A percentile compares a stretch with the other conserved stretches of the same genome.
phyloP scores from a whole-genome alignment of 2,113 vertebrate species.

The Cavia porcellus region DNA sequence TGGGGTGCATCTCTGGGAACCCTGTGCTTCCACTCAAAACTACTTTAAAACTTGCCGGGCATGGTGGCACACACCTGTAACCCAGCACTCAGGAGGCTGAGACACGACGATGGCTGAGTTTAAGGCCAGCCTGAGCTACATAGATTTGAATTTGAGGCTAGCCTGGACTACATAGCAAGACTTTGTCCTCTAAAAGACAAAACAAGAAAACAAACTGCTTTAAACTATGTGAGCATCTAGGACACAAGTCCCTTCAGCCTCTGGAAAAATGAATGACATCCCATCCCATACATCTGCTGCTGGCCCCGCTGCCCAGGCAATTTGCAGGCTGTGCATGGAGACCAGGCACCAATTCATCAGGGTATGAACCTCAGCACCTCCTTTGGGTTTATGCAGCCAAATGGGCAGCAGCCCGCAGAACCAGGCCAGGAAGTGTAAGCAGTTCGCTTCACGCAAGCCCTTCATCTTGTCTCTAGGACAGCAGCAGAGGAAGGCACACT shows the following conservation, averaged over 20 bases:
- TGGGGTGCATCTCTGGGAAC: background rate
- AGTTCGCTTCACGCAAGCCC: background rate
- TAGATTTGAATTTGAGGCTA: background rate
- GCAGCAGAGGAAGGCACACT: background rate
- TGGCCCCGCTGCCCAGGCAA: background rate
- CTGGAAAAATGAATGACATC: background rate
- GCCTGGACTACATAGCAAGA: background rate
- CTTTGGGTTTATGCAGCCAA: background rate
- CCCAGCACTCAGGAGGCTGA: background rate
- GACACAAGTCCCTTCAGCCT: background rate
- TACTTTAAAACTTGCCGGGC: background rate
- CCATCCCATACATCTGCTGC: background rate
- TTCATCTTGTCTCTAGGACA: background rate
- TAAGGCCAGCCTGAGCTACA: background rate
- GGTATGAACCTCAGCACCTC: background rate
- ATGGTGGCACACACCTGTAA: background rate
- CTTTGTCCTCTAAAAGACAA: background rate
- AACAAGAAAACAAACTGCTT: background rate
- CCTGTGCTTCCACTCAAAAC: background rate
- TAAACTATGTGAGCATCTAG: background rate
- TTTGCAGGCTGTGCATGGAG: too few species aligned
- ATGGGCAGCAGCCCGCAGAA: background rate
- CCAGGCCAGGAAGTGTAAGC: background rate
- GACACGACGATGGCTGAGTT: background rate
- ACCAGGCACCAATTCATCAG: accelerated